Percentiles rank a stretch among this genome's conserved stretches.
Conservation (phyloP, 2,113 vertebrate species). For the Daphoenositta chrysoptera region DNA sequence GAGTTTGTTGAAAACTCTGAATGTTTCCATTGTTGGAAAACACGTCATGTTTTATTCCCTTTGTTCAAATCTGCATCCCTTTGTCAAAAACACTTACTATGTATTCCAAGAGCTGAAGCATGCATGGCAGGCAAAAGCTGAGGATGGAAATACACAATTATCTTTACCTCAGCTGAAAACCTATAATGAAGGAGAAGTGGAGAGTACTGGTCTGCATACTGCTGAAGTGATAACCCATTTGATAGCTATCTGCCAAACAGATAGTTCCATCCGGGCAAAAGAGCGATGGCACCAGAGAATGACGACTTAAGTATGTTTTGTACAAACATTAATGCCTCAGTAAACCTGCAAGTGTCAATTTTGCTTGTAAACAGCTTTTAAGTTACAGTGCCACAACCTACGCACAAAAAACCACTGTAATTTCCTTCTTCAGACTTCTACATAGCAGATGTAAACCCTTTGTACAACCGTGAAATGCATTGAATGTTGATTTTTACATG, state of each 20-base stretch:
- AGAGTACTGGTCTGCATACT: neutral
- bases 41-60: neutral
- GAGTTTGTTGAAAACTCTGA: neutral
- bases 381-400: neutral
- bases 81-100: neutral
- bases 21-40: neutral
- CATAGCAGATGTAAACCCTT: neutral
- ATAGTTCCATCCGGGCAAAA: neutral
- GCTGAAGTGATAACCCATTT: neutral
- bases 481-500: neutral
- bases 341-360: neutral
- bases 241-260: neutral
- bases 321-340: neutral
- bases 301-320: neutral
- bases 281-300: neutral
- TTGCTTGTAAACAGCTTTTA: neutral
- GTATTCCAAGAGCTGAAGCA: neutral
- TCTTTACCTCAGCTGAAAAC: neutral
- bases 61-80: neutral
- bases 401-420: neutral
- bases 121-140: neutral
- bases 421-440: neutral
- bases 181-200: neutral
- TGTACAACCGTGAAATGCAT: neutral
- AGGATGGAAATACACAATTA: neutral